Evolutionary conservation across 2,113 vertebrate species (phyloP).

Genomic region (Oncorhynchus tshawytscha): DNA sequence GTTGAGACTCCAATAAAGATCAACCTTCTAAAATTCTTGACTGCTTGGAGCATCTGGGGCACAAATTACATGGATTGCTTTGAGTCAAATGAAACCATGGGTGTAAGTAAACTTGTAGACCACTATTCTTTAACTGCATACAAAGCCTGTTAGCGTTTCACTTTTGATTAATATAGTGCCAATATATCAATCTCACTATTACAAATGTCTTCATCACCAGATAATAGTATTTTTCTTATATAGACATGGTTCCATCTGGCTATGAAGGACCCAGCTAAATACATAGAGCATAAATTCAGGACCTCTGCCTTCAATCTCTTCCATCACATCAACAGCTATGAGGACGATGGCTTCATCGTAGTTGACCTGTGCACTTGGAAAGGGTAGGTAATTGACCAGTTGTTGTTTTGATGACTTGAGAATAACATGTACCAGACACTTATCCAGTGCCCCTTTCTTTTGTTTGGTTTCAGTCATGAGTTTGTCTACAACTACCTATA

Average conservation of each 20-base stretch:
- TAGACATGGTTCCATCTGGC: constrained; percentile 88
- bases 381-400: constrained; percentile 57
- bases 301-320: constrained; percentile 86
- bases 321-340: constrained; percentile 88
- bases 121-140: neutral
- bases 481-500: constrained; percentile 91
- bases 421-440: too few relatives aligned
- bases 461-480: neutral
- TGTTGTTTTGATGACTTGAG: neutral
- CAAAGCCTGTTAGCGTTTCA: too few relatives aligned
- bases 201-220: neutral
- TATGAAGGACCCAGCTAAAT: constrained; percentile 78
- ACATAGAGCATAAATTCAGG: constrained; percentile 80
- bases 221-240: neutral
- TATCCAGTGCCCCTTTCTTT: neutral
- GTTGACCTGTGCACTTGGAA: constrained; percentile 89
- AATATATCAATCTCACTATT: too few relatives aligned
- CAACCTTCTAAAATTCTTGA: constrained; percentile 85
- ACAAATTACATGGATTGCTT: constrained; percentile 91
- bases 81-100: constrained; percentile 84
- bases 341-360: constrained; percentile 81
- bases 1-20: constrained; percentile 88
- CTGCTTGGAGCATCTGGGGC: constrained; percentile 84
- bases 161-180: too few relatives aligned
- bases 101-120: constrained; percentile 66